Conservation (phyloP, 2,888 invertebrate genomes). For the Podotricha telesiphe region DNA sequence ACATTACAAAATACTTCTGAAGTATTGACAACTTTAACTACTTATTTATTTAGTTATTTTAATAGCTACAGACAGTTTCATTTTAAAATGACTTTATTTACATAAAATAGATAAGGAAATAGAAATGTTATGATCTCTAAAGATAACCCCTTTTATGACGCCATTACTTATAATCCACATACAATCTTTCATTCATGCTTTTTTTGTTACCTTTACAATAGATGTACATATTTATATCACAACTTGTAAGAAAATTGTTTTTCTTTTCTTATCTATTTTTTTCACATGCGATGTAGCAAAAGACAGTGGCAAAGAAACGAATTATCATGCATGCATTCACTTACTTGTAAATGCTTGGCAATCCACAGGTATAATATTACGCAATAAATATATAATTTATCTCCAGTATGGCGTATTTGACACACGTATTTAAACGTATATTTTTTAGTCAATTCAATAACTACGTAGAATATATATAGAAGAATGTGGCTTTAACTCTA, state of each 20-base stretch:
- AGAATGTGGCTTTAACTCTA: no score
- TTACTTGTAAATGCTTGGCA: no score
- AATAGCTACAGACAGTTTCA: background rate
- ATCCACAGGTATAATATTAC: no score
- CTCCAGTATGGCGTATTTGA: no score
- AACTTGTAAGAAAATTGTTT: background rate
- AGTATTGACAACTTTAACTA: background rate
- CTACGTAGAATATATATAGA: no score
- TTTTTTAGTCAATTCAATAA: no score
- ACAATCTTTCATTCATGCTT: conserved; percentile 19
- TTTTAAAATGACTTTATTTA: conserved; percentile 15
- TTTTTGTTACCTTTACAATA: conserved; percentile 9
- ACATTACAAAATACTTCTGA: background rate
- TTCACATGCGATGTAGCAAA: background rate
- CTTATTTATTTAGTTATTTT: background rate
- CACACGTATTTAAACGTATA: no score
- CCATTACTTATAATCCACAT: conserved; percentile 2
- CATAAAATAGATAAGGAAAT: conserved; percentile 17
- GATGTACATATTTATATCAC: background rate
- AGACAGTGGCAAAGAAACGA: background rate
- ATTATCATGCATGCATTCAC: background rate
- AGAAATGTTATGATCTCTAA: conserved; percentile 12
- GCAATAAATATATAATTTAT: no score
- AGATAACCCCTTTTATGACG: conserved; percentile 20
- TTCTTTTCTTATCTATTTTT: background rate